Base-by-base conservation (phyloP, 2,888 invertebrate species). In the Celastrina argiolus region DNA sequence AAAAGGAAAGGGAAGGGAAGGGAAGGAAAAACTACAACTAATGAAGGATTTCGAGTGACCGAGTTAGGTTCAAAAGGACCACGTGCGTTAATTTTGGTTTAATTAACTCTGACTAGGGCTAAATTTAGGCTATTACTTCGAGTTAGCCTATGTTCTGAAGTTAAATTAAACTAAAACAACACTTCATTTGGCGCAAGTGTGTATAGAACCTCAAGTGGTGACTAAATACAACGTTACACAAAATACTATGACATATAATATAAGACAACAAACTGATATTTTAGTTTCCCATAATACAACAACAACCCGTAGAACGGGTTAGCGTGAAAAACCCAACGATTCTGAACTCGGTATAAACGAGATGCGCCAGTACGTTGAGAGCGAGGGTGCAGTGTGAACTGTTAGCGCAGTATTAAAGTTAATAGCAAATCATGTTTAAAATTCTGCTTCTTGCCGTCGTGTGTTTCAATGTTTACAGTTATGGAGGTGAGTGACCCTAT, bases 401-500 rank as follows among this genome's bases (percentile, higher is more conserved):
- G 59, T 59, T 2, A 36, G 2, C 59, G 36, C 36, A 36, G 3
- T 22, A 12, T 18, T 22, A 22, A 6, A 12, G 26, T 26, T 16
- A 6, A 31, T 10, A 36, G n/a, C 10, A 22, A 10, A 61, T 3
- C 12, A 61, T 61, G 61, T 61, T 39, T 7, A 36, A 22, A 39
- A 2, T 39, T 22, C 14, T 61, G 12, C 22, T 61, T 39, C 12
- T 61, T 3, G 22, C 39, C 14, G 12, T 61, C 18, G 22, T 36
- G 34, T 61, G n/a, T 34, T 7, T 36, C 12, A 22, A 61, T 36
- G 36, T 39, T 22, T 12, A 12, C 36, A 22, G 61, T 12, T 61
- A 61, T 36, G 61, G 12, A 61, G 61, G 61, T 61, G 22, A 61
- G 61, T 39, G 18, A 61, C 36, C 36, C 31, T 31, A n/a, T 31